Conservation (phyloP, 2,113 vertebrate genomes). For the Athene noctua region DNA sequence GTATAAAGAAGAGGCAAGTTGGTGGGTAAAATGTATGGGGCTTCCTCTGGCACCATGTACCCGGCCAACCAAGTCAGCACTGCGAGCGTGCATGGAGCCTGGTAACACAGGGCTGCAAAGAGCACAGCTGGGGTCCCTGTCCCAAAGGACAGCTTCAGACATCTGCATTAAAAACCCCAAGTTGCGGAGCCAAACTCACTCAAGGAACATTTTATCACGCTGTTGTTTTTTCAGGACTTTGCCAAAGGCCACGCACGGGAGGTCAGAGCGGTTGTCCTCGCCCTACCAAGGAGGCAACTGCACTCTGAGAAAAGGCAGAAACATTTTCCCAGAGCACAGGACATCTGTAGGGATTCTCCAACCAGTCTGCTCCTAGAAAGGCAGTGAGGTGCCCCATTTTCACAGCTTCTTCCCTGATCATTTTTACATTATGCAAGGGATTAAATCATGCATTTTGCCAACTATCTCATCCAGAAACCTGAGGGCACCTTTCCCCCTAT, state of each 20-base stretch:
- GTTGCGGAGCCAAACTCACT: not conserved
- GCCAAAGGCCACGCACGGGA: fast-evolving
- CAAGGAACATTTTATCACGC: not conserved
- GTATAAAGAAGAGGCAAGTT: not conserved
- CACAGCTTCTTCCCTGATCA: not conserved
- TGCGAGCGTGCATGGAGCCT: fast-evolving
- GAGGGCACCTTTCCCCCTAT: not conserved
- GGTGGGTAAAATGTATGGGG: fast-evolving
- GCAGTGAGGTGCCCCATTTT: not conserved
- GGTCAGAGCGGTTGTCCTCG: not conserved
- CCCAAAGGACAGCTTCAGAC: not conserved
- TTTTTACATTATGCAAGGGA: not conserved
- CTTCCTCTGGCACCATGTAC: not conserved
- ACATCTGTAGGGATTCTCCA: not conserved
- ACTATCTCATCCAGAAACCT: not conserved
- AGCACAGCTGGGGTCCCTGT: not conserved
- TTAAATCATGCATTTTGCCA: not conserved
- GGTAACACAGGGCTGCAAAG: not conserved
- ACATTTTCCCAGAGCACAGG: not conserved
- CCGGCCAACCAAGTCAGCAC: fast-evolving
- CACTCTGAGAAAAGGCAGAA: not conserved
- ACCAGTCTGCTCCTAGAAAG: not conserved
- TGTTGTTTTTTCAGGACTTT: not conserved
- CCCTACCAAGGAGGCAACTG: not conserved
- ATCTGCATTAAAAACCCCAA: not conserved